Evolutionary conservation across 2,888 invertebrate genomes (phyloP).

Genomic region (Ophion costatus): DNA sequence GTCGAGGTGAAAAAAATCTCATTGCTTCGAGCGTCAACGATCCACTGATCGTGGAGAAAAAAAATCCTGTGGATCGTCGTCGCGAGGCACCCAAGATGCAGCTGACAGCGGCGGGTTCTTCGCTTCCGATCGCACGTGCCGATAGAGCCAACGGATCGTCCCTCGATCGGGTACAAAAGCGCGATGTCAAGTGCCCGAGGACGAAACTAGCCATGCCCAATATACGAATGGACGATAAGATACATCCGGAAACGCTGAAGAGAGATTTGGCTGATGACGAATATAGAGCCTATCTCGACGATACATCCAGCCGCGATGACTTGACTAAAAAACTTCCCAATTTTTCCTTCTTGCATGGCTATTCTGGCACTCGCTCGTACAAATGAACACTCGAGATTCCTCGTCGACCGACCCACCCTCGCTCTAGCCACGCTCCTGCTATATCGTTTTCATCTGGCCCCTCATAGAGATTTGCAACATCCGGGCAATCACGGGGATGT

Average conservation of each 20-base stretch:
- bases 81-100: not conserved
- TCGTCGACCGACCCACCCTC: constrained; percentile 33
- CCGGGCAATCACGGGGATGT: not conserved
- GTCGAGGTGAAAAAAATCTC: constrained; percentile 32
- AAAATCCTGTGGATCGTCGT: constrained; percentile 1
- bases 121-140: constrained; percentile 25
- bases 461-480: not conserved
- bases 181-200: constrained; percentile 10
- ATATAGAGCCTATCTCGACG: constrained; percentile 62
- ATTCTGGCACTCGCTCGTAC: constrained; percentile 68
- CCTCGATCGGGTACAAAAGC: constrained; percentile 29
- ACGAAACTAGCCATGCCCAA: constrained; percentile 60
- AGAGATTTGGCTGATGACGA: constrained; percentile 64
- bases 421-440: not conserved
- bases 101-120: constrained; percentile 29
- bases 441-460: not conserved
- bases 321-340: constrained; percentile 63
- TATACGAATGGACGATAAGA: constrained; percentile 58
- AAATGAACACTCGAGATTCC: constrained; percentile 58
- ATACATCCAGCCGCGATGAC: constrained; percentile 56
- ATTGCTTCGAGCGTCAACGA: constrained; percentile 45
- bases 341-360: constrained; percentile 76
- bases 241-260: constrained; percentile 65
- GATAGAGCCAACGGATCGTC: constrained; percentile 2
- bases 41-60: constrained; percentile 30